Evolutionary conservation across 92 coral and sea anemone species (phyloP).

Genomic region (Palythoa grandis): DNA sequence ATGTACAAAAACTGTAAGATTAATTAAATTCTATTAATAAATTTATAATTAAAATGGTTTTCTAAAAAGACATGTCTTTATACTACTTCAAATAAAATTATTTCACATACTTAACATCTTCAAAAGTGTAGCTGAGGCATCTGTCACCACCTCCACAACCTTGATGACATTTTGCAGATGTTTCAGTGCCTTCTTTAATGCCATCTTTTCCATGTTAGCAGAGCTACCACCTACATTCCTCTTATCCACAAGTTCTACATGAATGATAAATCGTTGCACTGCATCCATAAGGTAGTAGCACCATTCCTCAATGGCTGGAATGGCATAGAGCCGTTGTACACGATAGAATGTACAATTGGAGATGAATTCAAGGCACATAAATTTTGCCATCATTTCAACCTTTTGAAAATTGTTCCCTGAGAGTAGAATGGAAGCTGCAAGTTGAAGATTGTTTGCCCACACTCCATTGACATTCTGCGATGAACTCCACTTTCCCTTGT

Average conservation of each 20-base stretch:
- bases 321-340: slow-evolving; percentile 33
- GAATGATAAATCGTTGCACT: slow-evolving; percentile 38
- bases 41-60: no score
- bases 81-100: no score
- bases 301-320: slow-evolving; percentile 39
- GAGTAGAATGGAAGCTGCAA: slow-evolving; percentile 38
- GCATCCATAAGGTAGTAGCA: slow-evolving; percentile 59
- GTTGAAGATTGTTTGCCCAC: slow-evolving; percentile 40
- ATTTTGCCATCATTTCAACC: slow-evolving; percentile 18
- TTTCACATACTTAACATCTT: slow-evolving; percentile 18
- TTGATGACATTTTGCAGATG: slow-evolving; percentile 18
- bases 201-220: slow-evolving; percentile 15
- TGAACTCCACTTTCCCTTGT: slow-evolving; percentile 11
- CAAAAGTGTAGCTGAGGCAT: slow-evolving; percentile 23
- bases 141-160: slow-evolving; percentile 13
- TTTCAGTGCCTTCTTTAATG: slow-evolving; percentile 15
- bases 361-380: slow-evolving; percentile 25
- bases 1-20: no score
- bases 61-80: no score
- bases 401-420: slow-evolving; percentile 33
- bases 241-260: slow-evolving; percentile 56
- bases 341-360: slow-evolving; percentile 34
- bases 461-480: slow-evolving; percentile 9
- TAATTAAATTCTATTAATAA: no score
- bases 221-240: slow-evolving; percentile 36